Evolutionary conservation across 2,888 invertebrate species (phyloP), one percentile per base, ranked within the genome.

Genomic region (Dryobota labecula): DNA sequence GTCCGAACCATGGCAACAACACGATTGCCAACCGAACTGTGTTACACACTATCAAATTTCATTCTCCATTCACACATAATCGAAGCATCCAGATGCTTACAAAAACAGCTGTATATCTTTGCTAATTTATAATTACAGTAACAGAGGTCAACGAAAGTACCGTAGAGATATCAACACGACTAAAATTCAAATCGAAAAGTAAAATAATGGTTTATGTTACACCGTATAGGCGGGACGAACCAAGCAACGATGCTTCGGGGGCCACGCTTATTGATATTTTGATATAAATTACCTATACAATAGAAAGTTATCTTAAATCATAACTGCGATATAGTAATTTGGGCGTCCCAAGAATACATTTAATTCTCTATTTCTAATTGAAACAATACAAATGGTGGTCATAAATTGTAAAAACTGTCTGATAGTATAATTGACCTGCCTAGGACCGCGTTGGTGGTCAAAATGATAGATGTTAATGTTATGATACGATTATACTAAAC

Each of bases 341-440:
- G 94, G 95, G 94, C 95, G 95, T 93, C 89, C 85, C 92, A 89
- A 87, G 84, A 90, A 90, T 90, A 89, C 88, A 90, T 93, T 94
- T 92, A 93, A 94, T 93, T 92, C 92, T 89, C 84, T 92, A 93
- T 93, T 92, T 86, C 88, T 94, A 95, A 95, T 95, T 95, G 94
- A 95, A 95, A 95, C 95, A 95, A 95, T 94, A 92, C 90, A 88
- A 90, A 91, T 90, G 84, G 89, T 71, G 67, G 88, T 85, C 79
- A 94, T 95, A 95, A 95, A 95, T 95, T 92, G 88, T 75, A 78
- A 80, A 78, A 88, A 73, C 87, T 90, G 92, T 92, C 92, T 84
- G 85, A 80, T 82, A 80, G 66, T 88, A 89, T 91, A 93, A 94
- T 94, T 90, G 92, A 91, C 86, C 87, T 86, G 88, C 86, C 88